Percentiles rank a stretch among this genome's conserved stretches.
Conservation (phyloP, 2,113 vertebrate species). For the Burhinus bistriatus region DNA sequence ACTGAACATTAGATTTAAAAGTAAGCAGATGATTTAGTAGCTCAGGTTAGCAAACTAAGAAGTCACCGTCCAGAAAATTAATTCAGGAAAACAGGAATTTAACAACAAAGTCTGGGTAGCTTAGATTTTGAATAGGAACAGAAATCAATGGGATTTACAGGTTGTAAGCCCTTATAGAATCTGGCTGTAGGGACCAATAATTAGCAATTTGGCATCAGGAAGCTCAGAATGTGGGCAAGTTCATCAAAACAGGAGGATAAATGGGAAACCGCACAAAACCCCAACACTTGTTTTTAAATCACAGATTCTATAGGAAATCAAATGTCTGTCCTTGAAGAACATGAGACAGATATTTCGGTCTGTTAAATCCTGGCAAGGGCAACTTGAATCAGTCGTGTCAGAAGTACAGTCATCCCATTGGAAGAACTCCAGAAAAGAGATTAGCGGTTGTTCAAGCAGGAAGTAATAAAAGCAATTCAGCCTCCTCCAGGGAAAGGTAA, state of each 20-base stretch:
- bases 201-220: neutral
- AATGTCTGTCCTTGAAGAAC: slow-evolving; percentile 19
- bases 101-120: neutral
- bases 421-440: slow-evolving; percentile 45
- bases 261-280: neutral
- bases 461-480: slow-evolving; percentile 58
- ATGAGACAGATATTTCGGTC: neutral
- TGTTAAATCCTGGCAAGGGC: neutral
- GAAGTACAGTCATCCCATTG: neutral
- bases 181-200: neutral
- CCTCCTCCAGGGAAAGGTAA: slow-evolving; percentile 41
- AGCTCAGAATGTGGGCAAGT: neutral
- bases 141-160: neutral
- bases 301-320: neutral
- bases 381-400: neutral
- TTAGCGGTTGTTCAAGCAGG: slow-evolving; percentile 37
- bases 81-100: neutral
- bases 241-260: neutral
- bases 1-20: neutral
- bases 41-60: neutral
- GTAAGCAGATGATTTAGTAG: neutral
- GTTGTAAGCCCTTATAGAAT: neutral
- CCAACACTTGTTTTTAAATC: neutral
- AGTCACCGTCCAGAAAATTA: neutral
- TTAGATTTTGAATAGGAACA: neutral